Conservation (phyloP, 2,113 vertebrate species). For the Corythaeola cristata region DNA sequence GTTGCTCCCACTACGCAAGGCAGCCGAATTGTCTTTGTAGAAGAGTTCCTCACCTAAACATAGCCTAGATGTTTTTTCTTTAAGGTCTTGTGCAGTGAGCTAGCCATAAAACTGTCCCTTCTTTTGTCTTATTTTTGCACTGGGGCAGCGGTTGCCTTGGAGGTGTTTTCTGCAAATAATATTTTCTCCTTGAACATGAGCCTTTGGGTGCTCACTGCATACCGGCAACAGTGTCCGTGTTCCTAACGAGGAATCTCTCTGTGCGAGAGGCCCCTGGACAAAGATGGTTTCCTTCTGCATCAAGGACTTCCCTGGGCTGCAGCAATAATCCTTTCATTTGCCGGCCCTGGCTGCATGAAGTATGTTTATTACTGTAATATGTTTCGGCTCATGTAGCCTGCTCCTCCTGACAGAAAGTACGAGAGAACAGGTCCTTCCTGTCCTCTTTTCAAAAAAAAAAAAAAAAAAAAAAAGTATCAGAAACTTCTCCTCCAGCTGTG, state of each 20-base stretch:
- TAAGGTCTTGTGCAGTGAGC: neutral
- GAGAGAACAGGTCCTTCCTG: neutral
- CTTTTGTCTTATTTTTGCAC: neutral
- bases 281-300: neutral
- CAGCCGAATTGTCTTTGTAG: neutral
- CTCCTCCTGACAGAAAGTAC: neutral
- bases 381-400: neutral
- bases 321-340: neutral
- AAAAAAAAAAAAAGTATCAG: neutral
- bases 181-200: neutral
- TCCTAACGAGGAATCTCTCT: neutral
- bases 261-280: rapidly evolving
- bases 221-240: neutral
- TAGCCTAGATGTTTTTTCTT: neutral
- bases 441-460: neutral
- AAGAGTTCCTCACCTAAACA: neutral
- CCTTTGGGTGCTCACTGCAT: neutral
- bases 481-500: slow-evolving; percentile 3
- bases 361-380: neutral
- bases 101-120: neutral
- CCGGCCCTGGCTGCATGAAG: neutral
- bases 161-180: neutral
- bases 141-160: rapidly evolving
- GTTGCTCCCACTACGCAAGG: neutral
- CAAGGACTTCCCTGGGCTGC: neutral